A percentile compares a stretch with the other conserved stretches of the same genome.
These are phyloP conservation scores for Denticeps clupeoides DNA, from an alignment of 2,797 vertebrate species.

Conservation along the genomic window DNA sequence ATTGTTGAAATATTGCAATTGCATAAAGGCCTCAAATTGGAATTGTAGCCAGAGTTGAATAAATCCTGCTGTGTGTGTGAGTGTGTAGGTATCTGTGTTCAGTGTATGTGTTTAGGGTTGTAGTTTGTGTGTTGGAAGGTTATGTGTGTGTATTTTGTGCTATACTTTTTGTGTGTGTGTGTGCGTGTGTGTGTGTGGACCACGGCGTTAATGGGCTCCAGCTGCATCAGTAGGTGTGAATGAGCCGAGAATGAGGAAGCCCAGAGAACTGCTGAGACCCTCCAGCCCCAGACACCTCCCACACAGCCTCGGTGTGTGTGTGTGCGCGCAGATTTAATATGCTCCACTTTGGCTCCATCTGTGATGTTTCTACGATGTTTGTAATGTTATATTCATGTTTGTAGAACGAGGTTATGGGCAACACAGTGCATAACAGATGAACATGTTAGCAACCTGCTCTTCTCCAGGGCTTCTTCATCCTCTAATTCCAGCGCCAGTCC, in stretches of 20 bases:
- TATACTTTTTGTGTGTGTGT: background rate
- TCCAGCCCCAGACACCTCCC: conserved; percentile 13
- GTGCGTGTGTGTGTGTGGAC: background rate
- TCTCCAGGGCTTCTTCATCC: too few species aligned
- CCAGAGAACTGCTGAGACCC: conserved; percentile 58
- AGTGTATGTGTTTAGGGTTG: background rate
- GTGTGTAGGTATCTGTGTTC: background rate
- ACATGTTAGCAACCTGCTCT: too few species aligned
- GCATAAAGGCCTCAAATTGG: too few species aligned
- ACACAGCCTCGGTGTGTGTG: background rate
- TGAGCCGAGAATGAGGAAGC: conserved; percentile 65
- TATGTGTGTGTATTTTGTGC: background rate
- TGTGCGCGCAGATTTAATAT: background rate
- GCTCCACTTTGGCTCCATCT: background rate
- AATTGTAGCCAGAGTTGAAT: background rate
- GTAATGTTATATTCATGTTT: too few species aligned
- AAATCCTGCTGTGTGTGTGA: conserved; percentile 23
- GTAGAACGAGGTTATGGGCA: too few species aligned
- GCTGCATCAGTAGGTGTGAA: conserved; percentile 53
- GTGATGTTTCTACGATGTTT: background rate
- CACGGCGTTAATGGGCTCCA: conserved; percentile 61
- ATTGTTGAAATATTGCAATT: too few species aligned
- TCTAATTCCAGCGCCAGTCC: too few species aligned
- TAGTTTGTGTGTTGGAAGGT: background rate
- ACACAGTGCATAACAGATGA: too few species aligned